Base-by-base conservation (phyloP, 2,113 vertebrate genomes). In the Onychorhynchus coronatus region DNA sequence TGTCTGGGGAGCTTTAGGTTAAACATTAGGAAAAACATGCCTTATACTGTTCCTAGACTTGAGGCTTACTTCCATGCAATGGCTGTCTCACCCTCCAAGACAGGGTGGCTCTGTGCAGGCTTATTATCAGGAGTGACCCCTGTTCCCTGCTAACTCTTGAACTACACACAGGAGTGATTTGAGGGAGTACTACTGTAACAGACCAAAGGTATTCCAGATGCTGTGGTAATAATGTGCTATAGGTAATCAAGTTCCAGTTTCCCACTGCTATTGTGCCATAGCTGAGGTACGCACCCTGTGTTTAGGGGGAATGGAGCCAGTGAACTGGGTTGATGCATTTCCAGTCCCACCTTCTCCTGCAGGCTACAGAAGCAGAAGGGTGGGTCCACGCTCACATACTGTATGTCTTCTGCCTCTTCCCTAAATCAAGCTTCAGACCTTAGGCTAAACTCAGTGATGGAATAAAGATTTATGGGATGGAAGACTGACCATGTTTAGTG, bases 331-430 rank as follows among this genome's bases (percentile, higher is more conserved):
- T 73, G 72, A 66, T 19, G 9, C 10, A 35, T 88, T 91, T 91
- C 27, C 35, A 72, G 41, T 61, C 44, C 22, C 24, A 49, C 15
- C 11, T 85, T 79, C 21, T 81, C 50, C 63, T 72, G 25, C 58
- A 83, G 59, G 71, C 30, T 47, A 39, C 28, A 86, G 59, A 74
- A 89, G 49, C 0, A 3, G 33, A 82, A 73, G 25, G 18, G 10
- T 77, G 42, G 5, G 7, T 56, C 33, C 12, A 1, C 86, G 37
- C n/a, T 81, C 14, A 53, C 0, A 0, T 75, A 22, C 33, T 11
- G 4, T 12, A 14, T 1, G 0, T 73, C 50, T 70, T 86, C 56
- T 46, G 6, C 16, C 16, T 90, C 65, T 87, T 63, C 46, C 33
- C 23, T 81, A 70, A 73, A 71, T 37, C 37, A 46, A 52, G 13